Evolutionary conservation across 2,113 vertebrate genomes (phyloP).

Genomic region (Daboia siamensis): DNA sequence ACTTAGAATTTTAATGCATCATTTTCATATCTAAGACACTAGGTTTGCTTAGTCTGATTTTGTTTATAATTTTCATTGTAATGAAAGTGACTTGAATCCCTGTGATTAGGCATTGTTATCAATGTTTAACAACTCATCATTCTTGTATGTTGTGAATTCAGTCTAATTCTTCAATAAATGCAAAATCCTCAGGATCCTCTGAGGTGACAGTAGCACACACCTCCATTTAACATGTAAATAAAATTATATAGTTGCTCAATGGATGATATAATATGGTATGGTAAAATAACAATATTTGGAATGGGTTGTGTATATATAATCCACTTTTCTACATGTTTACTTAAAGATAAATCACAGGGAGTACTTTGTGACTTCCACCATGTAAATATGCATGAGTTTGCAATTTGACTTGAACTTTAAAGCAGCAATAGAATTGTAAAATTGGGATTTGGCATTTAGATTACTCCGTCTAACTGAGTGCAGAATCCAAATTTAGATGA

Average conservation of each 20-base stretch:
- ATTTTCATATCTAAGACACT: slow-evolving; percentile 14
- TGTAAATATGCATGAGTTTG: neutral
- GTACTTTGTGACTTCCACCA: neutral
- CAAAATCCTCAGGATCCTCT: neutral
- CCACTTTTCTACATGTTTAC: neutral
- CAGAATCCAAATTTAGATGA: neutral
- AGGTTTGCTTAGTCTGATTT: neutral
- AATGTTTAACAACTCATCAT: neutral
- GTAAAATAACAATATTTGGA: neutral
- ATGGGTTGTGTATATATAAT: neutral
- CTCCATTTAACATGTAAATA: neutral
- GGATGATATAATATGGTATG: neutral
- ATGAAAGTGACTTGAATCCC: neutral
- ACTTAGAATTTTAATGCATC: slow-evolving; percentile 1
- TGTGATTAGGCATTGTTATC: neutral
- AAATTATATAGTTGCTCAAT: neutral
- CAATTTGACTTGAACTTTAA: neutral
- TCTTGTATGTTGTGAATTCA: slow-evolving; percentile 6
- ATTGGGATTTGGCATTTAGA: neutral
- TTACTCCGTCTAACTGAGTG: neutral
- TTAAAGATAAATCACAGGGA: neutral
- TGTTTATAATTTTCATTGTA: slow-evolving; percentile 2
- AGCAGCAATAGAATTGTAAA: neutral
- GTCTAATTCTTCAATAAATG: slow-evolving; percentile 4
- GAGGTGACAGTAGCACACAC: neutral